Evolutionary conservation across 2,888 invertebrate species (phyloP), one percentile per base, ranked within the genome.

Genomic region (Eupithecia abbreviata): DNA sequence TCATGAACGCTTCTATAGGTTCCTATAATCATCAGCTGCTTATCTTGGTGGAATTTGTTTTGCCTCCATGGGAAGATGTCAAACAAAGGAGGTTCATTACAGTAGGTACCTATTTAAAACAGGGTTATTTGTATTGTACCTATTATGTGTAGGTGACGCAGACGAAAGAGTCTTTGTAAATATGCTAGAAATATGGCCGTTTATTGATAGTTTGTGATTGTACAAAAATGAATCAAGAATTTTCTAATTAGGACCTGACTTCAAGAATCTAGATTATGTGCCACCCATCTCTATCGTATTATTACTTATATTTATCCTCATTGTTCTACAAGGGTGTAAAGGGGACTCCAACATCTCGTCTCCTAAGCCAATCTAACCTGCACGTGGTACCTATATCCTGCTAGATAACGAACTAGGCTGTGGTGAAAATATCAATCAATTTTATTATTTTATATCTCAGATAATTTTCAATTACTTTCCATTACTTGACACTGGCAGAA

Each of bases 61-160:
- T 79, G 73, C 69, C 55, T 77, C 75, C 80, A 79, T 82, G 82
- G 79, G 80, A 82, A 82, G 58, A 77, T 45, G 65, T 9, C n/a
- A 47, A 77, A 80, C 80, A 80, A 81, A 79, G 78, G 77, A 45
- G 45, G 67, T 73, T 79, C 72, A 75, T 79, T 76, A 76, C 73
- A 58, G 65, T 12, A 42, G 6, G 42, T 49, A 65, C 30, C 41
- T 41, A n/a, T 58, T 58, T 58, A 62, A 58, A 58, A 58, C 18
- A 2, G 62, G 18, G 10, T 62, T 30, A 10, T 62, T 62, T 30
- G 30, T 62, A 18, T 62, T 30, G 18, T 58, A 58, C 58, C 58
- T 58, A 58, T 0, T 62, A 0, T n/a, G n/a, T n/a, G n/a, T n/a
- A 30, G 18, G 10, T 62, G 30, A 62, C 30, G 12, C 62, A 62